Evolutionary conservation across 2,888 invertebrate genomes (phyloP).

Genomic region (Cepaea hortensis): DNA sequence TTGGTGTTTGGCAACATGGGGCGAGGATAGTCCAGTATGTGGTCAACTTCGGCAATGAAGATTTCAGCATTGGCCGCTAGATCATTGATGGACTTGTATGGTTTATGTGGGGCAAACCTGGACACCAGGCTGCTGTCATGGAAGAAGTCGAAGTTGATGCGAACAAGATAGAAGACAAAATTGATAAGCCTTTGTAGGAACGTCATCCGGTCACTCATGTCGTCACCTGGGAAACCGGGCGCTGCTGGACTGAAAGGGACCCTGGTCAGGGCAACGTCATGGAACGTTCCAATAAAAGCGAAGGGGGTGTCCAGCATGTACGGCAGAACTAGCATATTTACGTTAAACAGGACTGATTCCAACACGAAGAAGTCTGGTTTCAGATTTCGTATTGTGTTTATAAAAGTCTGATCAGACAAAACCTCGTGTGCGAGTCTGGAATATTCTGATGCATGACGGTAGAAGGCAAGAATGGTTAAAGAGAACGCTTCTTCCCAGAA

Average conservation of each 20-base stretch:
- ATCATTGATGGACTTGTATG: not conserved
- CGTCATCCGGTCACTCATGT: slow-evolving; percentile 37
- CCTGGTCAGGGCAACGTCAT: slow-evolving; percentile 30
- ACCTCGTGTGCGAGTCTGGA: not conserved
- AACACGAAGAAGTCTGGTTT: slow-evolving; percentile 49
- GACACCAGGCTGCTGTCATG: slow-evolving; percentile 10
- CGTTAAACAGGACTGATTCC: slow-evolving; percentile 41
- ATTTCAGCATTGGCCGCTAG: not conserved
- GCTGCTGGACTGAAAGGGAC: slow-evolving; percentile 49
- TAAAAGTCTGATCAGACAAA: slow-evolving; percentile 37
- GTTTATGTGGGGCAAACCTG: not conserved
- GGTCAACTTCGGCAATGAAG: no score
- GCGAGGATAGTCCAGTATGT: slow-evolving; percentile 43
- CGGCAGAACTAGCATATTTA: slow-evolving; percentile 48
- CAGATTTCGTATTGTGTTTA: slow-evolving; percentile 28
- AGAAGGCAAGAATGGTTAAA: not conserved
- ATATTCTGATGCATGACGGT: not conserved
- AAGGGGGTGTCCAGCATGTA: slow-evolving; percentile 49
- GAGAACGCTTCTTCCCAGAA: slow-evolving; percentile 1
- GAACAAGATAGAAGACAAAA: slow-evolving; percentile 18
- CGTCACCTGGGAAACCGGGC: slow-evolving; percentile 9
- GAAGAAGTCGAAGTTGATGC: slow-evolving; percentile 42
- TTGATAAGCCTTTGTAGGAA: slow-evolving; percentile 45
- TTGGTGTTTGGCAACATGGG: slow-evolving; percentile 48
- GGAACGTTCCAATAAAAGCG: slow-evolving; percentile 45